A percentile compares a stretch with the other conserved stretches of the same genome.
These are phyloP conservation scores for Mycteria americana DNA, from an alignment of 2,797 vertebrate genomes.

Conservation along the genomic window DNA sequence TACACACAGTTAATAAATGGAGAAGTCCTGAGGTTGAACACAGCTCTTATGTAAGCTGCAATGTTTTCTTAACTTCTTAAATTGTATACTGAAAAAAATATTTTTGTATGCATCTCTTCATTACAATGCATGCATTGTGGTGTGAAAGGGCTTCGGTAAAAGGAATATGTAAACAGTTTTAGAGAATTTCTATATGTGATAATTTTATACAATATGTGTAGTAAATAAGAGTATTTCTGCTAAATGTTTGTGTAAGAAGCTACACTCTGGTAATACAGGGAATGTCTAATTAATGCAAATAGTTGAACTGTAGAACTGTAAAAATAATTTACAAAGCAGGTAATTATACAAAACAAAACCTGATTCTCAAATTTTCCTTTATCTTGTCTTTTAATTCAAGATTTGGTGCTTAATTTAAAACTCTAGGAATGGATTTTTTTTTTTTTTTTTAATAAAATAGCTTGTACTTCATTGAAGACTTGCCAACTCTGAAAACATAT, in stretches of 20 bases:
- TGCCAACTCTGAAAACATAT: neutral
- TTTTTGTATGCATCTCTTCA: neutral
- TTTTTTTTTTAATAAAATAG: neutral
- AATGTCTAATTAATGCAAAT: neutral
- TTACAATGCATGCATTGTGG: accelerated
- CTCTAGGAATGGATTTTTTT: neutral
- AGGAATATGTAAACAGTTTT: neutral
- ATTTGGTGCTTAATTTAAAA: neutral
- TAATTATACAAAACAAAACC: neutral
- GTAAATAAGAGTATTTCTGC: neutral
- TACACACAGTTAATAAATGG: neutral
- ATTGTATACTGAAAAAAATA: no score
- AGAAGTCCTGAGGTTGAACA: neutral
- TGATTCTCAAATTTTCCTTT: neutral
- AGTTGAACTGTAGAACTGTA: neutral
- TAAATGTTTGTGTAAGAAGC: neutral
- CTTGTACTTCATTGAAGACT: neutral
- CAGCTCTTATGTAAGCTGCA: neutral
- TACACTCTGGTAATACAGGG: neutral
- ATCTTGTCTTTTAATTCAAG: neutral
- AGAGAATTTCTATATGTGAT: neutral
- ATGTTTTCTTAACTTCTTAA: neutral
- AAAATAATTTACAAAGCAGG: neutral
- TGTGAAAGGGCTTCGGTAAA: neutral
- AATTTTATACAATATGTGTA: neutral